Conservation (phyloP, 64 coral and sea anemone species). For the Orbicella faveolata region DNA sequence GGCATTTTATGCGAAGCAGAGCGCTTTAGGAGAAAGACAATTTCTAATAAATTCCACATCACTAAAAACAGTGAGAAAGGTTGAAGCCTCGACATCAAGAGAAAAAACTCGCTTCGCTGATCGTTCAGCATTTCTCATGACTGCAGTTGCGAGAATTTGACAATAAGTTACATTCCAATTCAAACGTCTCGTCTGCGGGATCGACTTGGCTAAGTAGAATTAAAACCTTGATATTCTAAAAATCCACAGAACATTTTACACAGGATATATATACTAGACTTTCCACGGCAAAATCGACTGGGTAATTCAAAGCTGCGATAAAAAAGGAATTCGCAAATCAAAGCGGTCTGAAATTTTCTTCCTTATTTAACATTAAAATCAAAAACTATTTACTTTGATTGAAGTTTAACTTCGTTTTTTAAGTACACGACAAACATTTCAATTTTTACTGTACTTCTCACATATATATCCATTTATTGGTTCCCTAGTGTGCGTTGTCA, state of each 20-base stretch:
- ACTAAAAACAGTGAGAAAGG: no score
- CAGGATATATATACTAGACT: not conserved
- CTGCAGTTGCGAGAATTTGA: no score
- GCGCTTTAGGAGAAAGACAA: no score
- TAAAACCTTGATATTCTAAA: not conserved
- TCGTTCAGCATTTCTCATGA: no score
- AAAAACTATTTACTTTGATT: constrained; percentile 39
- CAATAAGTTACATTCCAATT: not conserved
- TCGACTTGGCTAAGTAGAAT: not conserved
- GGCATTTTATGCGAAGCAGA: no score
- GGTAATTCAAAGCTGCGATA: constrained; percentile 19
- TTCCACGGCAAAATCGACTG: not conserved
- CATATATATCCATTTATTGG: not conserved
- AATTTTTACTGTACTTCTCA: not conserved
- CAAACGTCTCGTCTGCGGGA: not conserved
- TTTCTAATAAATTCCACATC: no score
- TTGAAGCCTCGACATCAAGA: no score
- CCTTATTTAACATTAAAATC: constrained; percentile 5
- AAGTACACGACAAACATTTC: constrained; percentile 8
- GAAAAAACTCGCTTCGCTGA: no score
- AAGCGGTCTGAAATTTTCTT: not conserved
- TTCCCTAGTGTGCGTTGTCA: not conserved
- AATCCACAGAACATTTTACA: not conserved
- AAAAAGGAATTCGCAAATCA: not conserved
- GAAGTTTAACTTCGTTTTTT: constrained; percentile 41